Evolutionary conservation across 1,140 invertebrate species (phyloP).

Genomic region (Adelges cooleyi): DNA sequence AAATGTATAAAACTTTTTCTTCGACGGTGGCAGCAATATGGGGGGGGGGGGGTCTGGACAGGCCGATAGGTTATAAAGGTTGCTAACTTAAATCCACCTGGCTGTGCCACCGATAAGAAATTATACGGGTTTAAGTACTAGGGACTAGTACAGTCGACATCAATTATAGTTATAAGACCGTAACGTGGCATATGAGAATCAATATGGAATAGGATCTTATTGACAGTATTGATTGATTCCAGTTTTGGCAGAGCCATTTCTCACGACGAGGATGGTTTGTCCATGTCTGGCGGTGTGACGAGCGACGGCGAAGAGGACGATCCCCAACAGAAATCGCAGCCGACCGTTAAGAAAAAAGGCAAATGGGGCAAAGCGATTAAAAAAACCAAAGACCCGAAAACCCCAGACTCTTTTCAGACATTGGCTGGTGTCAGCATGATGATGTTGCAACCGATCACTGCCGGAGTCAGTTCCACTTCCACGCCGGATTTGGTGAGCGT

Average conservation of each 20-base stretch:
- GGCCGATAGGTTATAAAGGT: no score
- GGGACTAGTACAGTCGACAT: no score
- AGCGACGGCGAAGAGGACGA: constrained; percentile 14
- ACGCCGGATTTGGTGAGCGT: constrained; percentile 17
- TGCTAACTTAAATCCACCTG: no score
- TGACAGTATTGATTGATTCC: background rate
- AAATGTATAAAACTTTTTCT: no score
- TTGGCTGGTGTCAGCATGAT: constrained; percentile 29
- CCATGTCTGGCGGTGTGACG: constrained; percentile 5
- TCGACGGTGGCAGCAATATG: no score
- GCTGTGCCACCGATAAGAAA: no score
- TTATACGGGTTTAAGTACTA: no score
- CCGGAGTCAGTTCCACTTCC: constrained; percentile 16
- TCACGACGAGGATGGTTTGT: constrained; percentile 24
- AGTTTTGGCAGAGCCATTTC: constrained; percentile 26
- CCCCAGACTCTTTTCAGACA: constrained; percentile 24
- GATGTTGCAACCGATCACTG: constrained; percentile 28
- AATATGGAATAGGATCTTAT: background rate
- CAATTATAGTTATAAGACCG: no score
- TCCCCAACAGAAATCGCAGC: background rate
- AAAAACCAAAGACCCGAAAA: constrained; percentile 28
- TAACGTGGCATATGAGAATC: no score
- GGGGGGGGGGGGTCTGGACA: no score
- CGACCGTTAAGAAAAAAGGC: constrained; percentile 11
- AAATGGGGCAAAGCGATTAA: constrained; percentile 28